A percentile compares a stretch with the other conserved stretches of the same genome.
phyloP scores from a whole-genome alignment of 2,888 invertebrate species.

The Schrankia costaestrigalis region DNA sequence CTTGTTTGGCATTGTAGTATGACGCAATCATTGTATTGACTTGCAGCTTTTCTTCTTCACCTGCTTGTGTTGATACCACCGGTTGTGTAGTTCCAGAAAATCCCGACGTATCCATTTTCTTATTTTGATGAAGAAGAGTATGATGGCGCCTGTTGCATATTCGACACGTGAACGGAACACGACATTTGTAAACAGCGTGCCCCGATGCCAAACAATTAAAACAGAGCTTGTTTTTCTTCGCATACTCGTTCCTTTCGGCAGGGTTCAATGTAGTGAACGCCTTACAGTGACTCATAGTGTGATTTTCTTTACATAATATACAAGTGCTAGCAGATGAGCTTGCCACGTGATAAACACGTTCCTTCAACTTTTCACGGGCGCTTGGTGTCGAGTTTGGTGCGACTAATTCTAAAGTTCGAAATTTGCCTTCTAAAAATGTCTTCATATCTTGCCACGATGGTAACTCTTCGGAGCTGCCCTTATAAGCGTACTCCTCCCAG shows the following conservation, averaged over 20 bases:
- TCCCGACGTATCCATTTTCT: neutral
- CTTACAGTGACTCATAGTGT: slow-evolving; percentile 4
- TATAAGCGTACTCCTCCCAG: neutral
- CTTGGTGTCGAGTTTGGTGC: neutral
- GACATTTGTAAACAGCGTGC: slow-evolving; percentile 5
- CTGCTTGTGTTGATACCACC: neutral
- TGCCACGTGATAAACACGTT: no score
- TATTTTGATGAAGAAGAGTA: slow-evolving; percentile 2
- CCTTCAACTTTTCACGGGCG: neutral
- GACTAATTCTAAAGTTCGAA: neutral
- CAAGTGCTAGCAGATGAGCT: neutral
- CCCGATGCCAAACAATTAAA: slow-evolving; percentile 6
- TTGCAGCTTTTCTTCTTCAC: neutral
- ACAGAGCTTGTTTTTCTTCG: slow-evolving; percentile 3
- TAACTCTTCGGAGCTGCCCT: neutral
- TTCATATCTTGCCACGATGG: neutral
- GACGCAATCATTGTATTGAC: neutral
- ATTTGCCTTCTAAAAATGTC: neutral
- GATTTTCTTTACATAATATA: slow-evolving; percentile 1
- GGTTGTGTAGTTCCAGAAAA: neutral
- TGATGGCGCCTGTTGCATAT: slow-evolving; percentile 5
- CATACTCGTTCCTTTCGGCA: slow-evolving; percentile 1
- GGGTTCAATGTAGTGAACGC: neutral
- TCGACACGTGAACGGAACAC: slow-evolving; percentile 1
- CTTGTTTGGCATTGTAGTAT: neutral